Percentiles rank a stretch among this genome's conserved stretches.
These are phyloP conservation scores for Papilio aristodemus DNA, from an alignment of 1,140 invertebrate genomes.

Conservation along the genomic window DNA sequence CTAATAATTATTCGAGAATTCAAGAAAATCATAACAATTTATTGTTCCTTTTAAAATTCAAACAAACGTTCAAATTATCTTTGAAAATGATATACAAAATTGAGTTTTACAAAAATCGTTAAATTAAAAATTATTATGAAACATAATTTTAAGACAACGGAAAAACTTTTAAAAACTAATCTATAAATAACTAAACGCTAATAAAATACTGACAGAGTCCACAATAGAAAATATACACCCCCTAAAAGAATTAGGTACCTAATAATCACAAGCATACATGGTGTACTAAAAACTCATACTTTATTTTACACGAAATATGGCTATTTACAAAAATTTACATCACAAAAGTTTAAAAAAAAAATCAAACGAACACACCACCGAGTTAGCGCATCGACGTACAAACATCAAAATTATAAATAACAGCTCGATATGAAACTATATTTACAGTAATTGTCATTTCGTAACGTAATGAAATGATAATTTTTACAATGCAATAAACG, in stretches of 20 bases:
- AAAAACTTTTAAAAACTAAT: constrained; percentile 33
- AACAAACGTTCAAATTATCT: not conserved
- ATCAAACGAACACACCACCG: constrained; percentile 38
- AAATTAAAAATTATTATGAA: not conserved
- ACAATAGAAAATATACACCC: constrained; percentile 65
- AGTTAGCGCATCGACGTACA: constrained; percentile 44
- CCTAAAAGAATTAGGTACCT: constrained; percentile 40
- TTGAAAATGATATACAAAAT: constrained; percentile 9
- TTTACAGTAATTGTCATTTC: constrained; percentile 67
- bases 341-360: constrained; percentile 52
- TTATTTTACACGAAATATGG: constrained; percentile 41
- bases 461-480: constrained; percentile 47
- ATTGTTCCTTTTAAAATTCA: not conserved
- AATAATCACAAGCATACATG: constrained; percentile 64
- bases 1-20: constrained; percentile 8
- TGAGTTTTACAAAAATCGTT: not conserved
- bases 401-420: constrained; percentile 60
- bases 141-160: constrained; percentile 29
- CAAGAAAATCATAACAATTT: not conserved
- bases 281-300: constrained; percentile 46
- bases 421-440: constrained; percentile 56
- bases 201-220: constrained; percentile 65
- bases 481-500: constrained; percentile 48
- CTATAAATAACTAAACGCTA: constrained; percentile 63
- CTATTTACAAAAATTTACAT: constrained; percentile 76